A percentile compares a stretch with the other conserved stretches of the same genome.
Conservation (phyloP, 2,888 invertebrate species). For the Danaus chrysippus region DNA sequence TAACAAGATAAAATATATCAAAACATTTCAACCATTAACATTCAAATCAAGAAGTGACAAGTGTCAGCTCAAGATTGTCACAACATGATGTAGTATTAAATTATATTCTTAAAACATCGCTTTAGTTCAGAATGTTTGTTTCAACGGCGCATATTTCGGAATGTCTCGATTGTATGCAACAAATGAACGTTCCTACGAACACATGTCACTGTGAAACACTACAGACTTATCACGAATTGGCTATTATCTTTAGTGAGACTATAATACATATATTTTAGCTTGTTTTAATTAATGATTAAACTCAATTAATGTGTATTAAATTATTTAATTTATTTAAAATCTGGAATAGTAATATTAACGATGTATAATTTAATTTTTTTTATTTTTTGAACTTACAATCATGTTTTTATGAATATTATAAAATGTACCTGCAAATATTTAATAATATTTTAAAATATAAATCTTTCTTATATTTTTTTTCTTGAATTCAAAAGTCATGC, state of each 20-base stretch:
- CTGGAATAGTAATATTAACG: too few species aligned
- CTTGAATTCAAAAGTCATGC: conserved; percentile 1
- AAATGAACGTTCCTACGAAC: conserved; percentile 6
- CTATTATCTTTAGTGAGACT: background rate
- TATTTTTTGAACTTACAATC: too few species aligned
- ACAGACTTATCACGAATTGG: background rate
- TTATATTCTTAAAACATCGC: background rate
- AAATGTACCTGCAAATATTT: too few species aligned
- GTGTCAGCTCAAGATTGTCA: background rate
- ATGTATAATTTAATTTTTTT: too few species aligned
- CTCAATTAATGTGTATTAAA: too few species aligned
- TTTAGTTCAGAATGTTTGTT: conserved; percentile 3
- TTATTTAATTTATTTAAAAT: too few species aligned
- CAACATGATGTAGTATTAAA: background rate
- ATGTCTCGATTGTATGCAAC: conserved; percentile 5
- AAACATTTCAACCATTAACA: background rate
- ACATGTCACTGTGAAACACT: background rate
- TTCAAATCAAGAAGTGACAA: background rate
- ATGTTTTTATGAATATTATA: too few species aligned
- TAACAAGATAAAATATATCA: background rate
- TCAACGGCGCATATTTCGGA: conserved; percentile 1
- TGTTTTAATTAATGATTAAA: too few species aligned
- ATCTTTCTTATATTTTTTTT: background rate
- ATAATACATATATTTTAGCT: background rate
- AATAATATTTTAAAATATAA: too few species aligned